Percentiles rank a stretch among this genome's conserved stretches.
Evolutionary conservation across 2,797 vertebrate genomes (phyloP).

Genomic region (Pipistrellus nathusii): DNA sequence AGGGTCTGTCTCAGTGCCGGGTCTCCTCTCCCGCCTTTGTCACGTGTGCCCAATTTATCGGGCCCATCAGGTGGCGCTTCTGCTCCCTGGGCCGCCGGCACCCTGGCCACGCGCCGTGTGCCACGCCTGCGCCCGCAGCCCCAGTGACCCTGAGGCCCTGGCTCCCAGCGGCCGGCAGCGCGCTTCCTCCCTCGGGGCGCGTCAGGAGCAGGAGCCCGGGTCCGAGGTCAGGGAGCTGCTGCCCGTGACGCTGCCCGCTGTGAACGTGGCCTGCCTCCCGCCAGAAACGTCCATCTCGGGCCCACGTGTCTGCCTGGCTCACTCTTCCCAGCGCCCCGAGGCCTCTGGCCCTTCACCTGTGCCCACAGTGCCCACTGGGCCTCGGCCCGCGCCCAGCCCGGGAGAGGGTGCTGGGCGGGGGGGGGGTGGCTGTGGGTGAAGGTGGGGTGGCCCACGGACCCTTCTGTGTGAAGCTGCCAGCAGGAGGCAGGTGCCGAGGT

Average conservation of each 20-base stretch:
- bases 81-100: not conserved
- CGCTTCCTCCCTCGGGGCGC: not conserved
- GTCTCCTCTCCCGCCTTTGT: not conserved
- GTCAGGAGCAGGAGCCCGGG: not conserved
- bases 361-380: too few species aligned
- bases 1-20: not conserved
- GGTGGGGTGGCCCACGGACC: rapidly evolving
- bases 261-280: not conserved
- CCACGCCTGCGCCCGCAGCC: not conserved
- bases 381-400: too few species aligned
- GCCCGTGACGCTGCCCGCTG: not conserved
- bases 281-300: constrained; percentile 44
- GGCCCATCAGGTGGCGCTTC: not conserved
- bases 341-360: too few species aligned
- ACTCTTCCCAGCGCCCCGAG: not conserved
- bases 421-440: too few species aligned
- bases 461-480: not conserved
- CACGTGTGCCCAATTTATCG: not conserved
- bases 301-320: not conserved
- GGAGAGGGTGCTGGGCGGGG: not conserved
- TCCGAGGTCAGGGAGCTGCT: not conserved
- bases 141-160: not conserved
- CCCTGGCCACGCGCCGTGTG: too few species aligned
- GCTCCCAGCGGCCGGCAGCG: rapidly evolving
- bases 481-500: not conserved